Percentiles rank a stretch among this genome's conserved stretches.
Conservation (phyloP, 2,797 vertebrate species). For the Rachycentron canadum region DNA sequence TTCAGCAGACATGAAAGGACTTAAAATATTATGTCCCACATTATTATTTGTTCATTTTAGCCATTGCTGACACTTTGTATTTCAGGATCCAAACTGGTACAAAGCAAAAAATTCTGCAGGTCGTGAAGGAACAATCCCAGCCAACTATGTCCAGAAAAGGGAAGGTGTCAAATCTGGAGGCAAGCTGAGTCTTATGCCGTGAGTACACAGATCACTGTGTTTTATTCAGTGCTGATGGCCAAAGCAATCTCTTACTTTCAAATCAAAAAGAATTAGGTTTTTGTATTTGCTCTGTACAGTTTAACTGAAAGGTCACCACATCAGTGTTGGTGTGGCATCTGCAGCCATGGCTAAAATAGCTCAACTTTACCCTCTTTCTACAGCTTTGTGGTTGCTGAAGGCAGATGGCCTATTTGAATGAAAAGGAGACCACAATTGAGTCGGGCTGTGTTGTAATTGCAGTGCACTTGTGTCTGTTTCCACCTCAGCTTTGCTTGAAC, state of each 20-base stretch:
- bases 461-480: conserved; percentile 65
- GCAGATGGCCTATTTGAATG: conserved; percentile 61
- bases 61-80: conserved; percentile 35
- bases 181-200: conserved; percentile 99
- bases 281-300: neutral
- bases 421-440: conserved; percentile 62
- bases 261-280: neutral
- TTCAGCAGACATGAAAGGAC: neutral
- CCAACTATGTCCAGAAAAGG: conserved; percentile 97
- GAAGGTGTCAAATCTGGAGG: conserved; percentile 94
- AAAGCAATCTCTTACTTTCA: neutral
- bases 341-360: conserved; percentile 54
- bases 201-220: conserved; percentile 78
- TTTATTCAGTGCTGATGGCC: neutral
- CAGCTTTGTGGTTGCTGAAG: conserved; percentile 36
- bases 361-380: conserved; percentile 30
- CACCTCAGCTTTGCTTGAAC: conserved; percentile 56
- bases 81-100: conserved; percentile 98
- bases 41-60: neutral
- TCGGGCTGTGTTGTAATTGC: conserved; percentile 69
- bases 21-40: neutral
- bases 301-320: conserved; percentile 10
- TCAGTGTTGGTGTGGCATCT: neutral
- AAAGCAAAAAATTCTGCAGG: conserved; percentile 95
- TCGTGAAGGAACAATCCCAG: conserved; percentile 94